Conservation (phyloP, 2,113 vertebrate species). For the Chrysemys picta region DNA sequence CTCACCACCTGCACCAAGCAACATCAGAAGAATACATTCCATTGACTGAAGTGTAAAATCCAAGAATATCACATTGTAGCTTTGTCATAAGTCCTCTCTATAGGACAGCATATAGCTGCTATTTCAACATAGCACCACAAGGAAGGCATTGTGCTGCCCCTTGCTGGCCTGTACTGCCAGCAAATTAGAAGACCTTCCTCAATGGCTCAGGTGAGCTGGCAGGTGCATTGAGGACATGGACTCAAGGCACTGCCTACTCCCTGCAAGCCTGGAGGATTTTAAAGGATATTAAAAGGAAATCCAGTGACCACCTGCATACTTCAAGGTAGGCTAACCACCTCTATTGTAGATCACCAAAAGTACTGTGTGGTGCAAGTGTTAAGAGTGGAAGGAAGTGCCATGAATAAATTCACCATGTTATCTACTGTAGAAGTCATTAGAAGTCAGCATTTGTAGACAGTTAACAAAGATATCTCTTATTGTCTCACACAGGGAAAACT, state of each 20-base stretch:
- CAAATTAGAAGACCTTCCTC: accelerated
- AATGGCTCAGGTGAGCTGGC: not conserved
- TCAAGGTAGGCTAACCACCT: not conserved
- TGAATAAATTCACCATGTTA: not conserved
- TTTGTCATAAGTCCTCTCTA: not conserved
- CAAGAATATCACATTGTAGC: not conserved
- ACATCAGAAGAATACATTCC: not conserved
- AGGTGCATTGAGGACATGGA: not conserved
- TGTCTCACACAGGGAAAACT: not conserved
- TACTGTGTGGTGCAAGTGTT: not conserved
- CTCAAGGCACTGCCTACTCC: not conserved
- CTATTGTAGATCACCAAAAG: not conserved
- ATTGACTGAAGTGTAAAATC: not conserved
- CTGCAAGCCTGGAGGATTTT: not conserved
- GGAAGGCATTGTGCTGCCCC: not conserved
- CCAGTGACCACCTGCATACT: not conserved
- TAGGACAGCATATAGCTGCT: not conserved
- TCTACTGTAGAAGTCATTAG: not conserved
- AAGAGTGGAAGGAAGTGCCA: not conserved
- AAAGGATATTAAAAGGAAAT: not conserved
- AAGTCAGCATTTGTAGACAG: accelerated
- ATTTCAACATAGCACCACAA: not conserved
- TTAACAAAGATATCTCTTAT: not conserved
- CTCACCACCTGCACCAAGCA: not conserved
- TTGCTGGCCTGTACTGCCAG: not conserved